phyloP scores from a whole-genome alignment of 1,140 invertebrate species.

The Scaptomyza hsui region DNA sequence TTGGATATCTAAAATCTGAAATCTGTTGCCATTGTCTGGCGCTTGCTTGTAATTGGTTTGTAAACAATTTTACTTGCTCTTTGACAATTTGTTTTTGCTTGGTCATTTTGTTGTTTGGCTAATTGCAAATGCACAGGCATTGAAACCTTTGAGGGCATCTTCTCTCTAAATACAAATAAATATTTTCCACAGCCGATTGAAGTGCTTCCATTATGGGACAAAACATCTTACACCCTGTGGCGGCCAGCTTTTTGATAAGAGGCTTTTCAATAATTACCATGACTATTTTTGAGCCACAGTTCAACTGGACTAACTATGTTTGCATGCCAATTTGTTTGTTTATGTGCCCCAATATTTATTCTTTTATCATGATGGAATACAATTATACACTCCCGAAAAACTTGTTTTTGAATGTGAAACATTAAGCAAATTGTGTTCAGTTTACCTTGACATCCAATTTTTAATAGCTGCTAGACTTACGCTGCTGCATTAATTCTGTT shows the following conservation, averaged over 20 bases:
- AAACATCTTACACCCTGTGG: constrained; percentile 61
- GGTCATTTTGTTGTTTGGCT: constrained; percentile 60
- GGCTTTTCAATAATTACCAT: constrained; percentile 3
- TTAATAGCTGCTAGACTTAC: too few relatives aligned
- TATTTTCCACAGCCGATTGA: constrained; percentile 4
- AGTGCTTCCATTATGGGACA: constrained; percentile 28
- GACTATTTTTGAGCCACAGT: neutral
- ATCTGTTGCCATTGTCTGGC: constrained; percentile 70
- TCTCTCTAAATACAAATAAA: constrained; percentile 53
- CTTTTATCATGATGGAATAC: neutral
- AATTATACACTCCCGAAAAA: too few relatives aligned
- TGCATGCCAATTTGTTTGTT: constrained; percentile 22
- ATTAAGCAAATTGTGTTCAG: too few relatives aligned
- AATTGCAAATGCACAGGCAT: constrained; percentile 54
- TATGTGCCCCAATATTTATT: constrained; percentile 16
- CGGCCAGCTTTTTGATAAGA: constrained; percentile 18
- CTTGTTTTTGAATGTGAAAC: neutral
- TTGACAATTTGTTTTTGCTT: constrained; percentile 60
- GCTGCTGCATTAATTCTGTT: too few relatives aligned
- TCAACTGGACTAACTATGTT: constrained; percentile 15
- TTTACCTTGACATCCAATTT: too few relatives aligned
- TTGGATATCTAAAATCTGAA: constrained; percentile 61
- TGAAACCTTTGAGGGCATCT: constrained; percentile 34
- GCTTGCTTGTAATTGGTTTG: constrained; percentile 70
- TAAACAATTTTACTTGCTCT: constrained; percentile 73